Base-by-base conservation (phyloP, 23 tunicate species). In the Halocynthia aurantium region DNA sequence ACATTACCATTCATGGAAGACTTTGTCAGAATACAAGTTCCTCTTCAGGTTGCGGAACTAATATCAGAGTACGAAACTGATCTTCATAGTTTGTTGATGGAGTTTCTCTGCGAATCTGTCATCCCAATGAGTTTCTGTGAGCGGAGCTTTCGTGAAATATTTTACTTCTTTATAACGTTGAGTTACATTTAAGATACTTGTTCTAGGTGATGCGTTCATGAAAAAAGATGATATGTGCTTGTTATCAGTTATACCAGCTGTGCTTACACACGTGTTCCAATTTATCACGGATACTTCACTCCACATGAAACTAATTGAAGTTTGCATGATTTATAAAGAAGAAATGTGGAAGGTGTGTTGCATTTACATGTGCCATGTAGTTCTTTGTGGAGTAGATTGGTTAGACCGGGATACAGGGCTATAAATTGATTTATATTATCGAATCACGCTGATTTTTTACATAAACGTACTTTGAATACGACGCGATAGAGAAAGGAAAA, bases 231-330 rank as follows among this genome's bases (percentile, higher is more conserved):
- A 65, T 11, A 10, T 49, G 31, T 10, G 15, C 15, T 15, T 65
- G 19, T 65, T 49, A 65, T 65, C 78, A 52, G 56, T 62, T 15
- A 78, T 92, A 22, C 92, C 92, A 57, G 57, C 80, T 52, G 74
- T 92, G 8, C 78, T 86, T 8, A 73, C 83, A 13, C 51, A 86
- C 12, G 81, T 86, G 22, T 62, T 92, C 75, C 88, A 92, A 57
- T 74, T 51, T 69, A 80, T 86, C 22, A 65, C 62, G 8, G 89
- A 92, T 61, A 78, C 80, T 15, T 75, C 83, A 49, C 81, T 75
- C 10, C 98, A 92, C 66, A 87, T 83, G 80, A 91, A 82, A 67
- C 65, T 92, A 15, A 75, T 92, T 52, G 92, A 92, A 60, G 82
- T 85, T 18, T 76, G 86, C 44, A 92, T 92, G 98, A 13, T 86